A percentile compares a stretch with the other conserved stretches of the same genome.
Conservation (phyloP, 2,888 invertebrate species). For the Trissoscelio sp. region DNA sequence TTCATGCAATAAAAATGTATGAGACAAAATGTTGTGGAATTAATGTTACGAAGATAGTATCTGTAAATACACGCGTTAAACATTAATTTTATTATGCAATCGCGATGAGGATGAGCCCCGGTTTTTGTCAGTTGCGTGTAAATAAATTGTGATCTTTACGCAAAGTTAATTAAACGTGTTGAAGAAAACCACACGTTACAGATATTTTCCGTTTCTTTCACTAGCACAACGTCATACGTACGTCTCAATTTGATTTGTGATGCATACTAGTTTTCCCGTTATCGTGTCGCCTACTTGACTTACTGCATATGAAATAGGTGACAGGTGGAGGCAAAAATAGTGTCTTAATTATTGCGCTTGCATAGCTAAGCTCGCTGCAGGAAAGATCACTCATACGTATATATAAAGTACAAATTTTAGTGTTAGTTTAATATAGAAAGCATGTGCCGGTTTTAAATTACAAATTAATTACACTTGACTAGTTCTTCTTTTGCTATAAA, state of each 20-base stretch:
- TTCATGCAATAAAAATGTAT: background rate
- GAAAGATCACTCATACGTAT: slow-evolving; percentile 19
- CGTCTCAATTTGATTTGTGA: slow-evolving; percentile 39
- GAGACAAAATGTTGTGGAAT: background rate
- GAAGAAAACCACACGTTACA: slow-evolving; percentile 21
- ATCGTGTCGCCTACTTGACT: slow-evolving; percentile 46
- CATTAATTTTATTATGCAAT: slow-evolving; percentile 30
- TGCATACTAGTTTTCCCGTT: slow-evolving; percentile 36
- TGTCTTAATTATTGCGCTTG: slow-evolving; percentile 36
- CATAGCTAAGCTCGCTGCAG: background rate
- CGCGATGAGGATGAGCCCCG: slow-evolving; percentile 31
- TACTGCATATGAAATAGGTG: slow-evolving; percentile 42
- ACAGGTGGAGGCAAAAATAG: slow-evolving; percentile 43
- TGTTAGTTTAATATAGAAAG: slow-evolving; percentile 4
- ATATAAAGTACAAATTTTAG: slow-evolving; percentile 28
- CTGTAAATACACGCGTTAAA: slow-evolving; percentile 29
- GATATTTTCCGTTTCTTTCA: slow-evolving; percentile 25
- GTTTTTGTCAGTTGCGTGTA: slow-evolving; percentile 33
- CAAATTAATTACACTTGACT: background rate
- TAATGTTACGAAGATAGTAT: background rate
- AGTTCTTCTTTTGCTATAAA: background rate
- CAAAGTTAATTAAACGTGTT: slow-evolving; percentile 42
- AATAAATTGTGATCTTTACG: slow-evolving; percentile 34
- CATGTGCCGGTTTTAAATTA: background rate
- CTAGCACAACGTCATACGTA: slow-evolving; percentile 12